These are phyloP conservation scores for Pterostichus madidus DNA, from an alignment of 2,888 invertebrate species.

Conservation along the genomic window DNA sequence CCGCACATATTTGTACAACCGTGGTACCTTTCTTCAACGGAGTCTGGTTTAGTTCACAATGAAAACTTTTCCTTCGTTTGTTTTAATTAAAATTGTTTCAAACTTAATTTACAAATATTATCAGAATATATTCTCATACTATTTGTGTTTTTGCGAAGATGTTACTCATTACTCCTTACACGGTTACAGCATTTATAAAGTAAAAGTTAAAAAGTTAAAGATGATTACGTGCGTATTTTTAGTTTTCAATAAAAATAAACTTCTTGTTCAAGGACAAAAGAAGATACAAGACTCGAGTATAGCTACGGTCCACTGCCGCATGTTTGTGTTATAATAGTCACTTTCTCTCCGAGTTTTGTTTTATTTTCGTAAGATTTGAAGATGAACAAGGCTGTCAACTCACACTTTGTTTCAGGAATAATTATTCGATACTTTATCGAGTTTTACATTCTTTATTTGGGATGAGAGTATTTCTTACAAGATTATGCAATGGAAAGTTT, in stretches of 20 bases:
- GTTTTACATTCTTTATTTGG: background rate
- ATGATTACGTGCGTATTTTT: slow-evolving; percentile 50
- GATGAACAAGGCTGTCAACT: slow-evolving; percentile 44
- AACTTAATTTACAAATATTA: no score
- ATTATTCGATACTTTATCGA: slow-evolving; percentile 27
- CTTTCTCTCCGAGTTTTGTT: slow-evolving; percentile 55
- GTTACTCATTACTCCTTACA: background rate
- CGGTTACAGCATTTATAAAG: slow-evolving; percentile 52
- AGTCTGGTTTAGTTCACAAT: no score
- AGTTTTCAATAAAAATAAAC: slow-evolving; percentile 60
- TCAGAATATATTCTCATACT: no score
- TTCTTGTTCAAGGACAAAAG: slow-evolving; percentile 54
- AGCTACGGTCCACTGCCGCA: background rate
- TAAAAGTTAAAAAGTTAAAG: slow-evolving; percentile 54
- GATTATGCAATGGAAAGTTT: slow-evolving; percentile 26
- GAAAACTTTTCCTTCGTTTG: no score
- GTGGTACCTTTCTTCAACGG: no score
- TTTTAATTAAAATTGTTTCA: no score
- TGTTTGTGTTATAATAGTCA: slow-evolving; percentile 42
- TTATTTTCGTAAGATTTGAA: slow-evolving; percentile 48
- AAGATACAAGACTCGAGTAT: background rate
- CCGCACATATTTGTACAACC: no score
- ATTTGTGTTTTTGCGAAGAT: no score
- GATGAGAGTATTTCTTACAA: background rate
- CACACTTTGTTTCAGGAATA: slow-evolving; percentile 30